phyloP scores from a whole-genome alignment of 2,113 vertebrate genomes.

The Crotalus helleri region DNA sequence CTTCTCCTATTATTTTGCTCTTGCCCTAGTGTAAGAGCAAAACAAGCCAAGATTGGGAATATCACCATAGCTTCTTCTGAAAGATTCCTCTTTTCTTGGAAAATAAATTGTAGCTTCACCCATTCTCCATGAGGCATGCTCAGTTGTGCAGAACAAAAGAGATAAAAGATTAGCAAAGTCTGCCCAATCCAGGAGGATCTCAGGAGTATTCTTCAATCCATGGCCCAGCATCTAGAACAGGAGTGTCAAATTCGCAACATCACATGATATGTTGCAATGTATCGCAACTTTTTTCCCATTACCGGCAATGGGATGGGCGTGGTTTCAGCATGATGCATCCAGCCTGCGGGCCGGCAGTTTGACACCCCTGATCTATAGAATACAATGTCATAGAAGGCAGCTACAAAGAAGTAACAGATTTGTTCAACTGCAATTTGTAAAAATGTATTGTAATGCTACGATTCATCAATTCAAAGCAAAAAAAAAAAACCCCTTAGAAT shows the following conservation, averaged over 20 bases:
- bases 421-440: not conserved
- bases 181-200: not conserved
- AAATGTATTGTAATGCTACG: not conserved
- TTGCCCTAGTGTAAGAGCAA: not conserved
- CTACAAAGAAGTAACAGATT: not conserved
- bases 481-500: not conserved
- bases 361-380: not conserved
- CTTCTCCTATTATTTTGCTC: not conserved
- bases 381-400: not conserved
- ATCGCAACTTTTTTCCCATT: too few relatives aligned
- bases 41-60: not conserved
- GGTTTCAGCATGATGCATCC: too few relatives aligned
- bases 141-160: not conserved
- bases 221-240: not conserved
- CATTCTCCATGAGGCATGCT: not conserved
- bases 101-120: not conserved
- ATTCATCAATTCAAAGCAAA: not conserved
- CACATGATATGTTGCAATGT: too few relatives aligned
- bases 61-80: not conserved
- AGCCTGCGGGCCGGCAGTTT: too few relatives aligned
- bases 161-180: not conserved
- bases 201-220: not conserved
- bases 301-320: too few relatives aligned
- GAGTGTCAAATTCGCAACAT: too few relatives aligned
- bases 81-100: not conserved